A percentile compares a stretch with the other conserved stretches of the same genome.
phyloP scores from a whole-genome alignment of 2,113 vertebrate species.

The Synodontis membranacea region DNA sequence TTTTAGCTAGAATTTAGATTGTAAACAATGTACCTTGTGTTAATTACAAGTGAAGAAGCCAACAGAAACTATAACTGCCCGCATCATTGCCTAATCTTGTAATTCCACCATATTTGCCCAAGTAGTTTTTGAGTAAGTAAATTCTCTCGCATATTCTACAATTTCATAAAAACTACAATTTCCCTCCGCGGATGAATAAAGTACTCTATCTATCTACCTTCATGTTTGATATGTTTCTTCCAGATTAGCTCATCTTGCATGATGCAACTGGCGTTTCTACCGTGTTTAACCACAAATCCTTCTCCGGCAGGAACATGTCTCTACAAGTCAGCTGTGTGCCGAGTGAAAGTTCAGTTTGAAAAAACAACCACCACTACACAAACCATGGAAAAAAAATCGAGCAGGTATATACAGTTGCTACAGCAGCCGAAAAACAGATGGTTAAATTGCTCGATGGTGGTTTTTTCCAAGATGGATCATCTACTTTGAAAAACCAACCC shows the following conservation, averaged over 20 bases:
- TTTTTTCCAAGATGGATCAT: not conserved
- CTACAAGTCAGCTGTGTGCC: not conserved
- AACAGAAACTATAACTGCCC: not conserved
- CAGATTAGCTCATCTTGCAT: not conserved
- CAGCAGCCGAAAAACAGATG: slow-evolving; percentile 25
- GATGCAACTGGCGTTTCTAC: not conserved
- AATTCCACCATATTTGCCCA: not conserved
- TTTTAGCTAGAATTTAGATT: not conserved
- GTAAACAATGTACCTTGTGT: not conserved
- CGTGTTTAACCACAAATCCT: not conserved
- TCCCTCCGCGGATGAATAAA: too few species aligned
- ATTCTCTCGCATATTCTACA: not conserved
- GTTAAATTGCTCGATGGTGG: not conserved
- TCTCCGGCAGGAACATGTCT: not conserved
- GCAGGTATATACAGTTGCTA: not conserved
- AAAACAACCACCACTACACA: not conserved
- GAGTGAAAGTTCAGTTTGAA: not conserved
- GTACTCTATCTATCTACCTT: too few species aligned
- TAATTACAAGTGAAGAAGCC: not conserved
- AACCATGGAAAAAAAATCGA: not conserved
- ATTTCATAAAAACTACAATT: too few species aligned
- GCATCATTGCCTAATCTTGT: not conserved
- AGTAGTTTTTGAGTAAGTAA: not conserved
- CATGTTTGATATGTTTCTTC: not conserved
- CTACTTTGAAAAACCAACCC: not conserved